Base-by-base conservation (phyloP, 2,113 vertebrate genomes). In the Prionailurus viverrinus region DNA sequence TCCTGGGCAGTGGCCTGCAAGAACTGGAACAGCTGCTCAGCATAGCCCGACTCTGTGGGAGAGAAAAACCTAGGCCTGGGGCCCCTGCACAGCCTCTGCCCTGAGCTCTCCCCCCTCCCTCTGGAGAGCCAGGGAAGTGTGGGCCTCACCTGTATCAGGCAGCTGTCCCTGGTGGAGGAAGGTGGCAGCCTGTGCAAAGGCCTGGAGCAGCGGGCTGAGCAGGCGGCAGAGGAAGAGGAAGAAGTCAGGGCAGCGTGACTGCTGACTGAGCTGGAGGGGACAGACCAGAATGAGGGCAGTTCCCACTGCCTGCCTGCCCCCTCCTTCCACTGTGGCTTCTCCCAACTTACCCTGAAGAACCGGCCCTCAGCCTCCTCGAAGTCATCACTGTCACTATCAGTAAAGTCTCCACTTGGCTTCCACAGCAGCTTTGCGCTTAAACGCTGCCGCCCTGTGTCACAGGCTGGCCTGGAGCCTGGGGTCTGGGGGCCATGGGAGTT, bases 161-260 rank as follows among this genome's bases (percentile, higher is more conserved):
- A 98, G 91, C 89, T n/a, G 97, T 16, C 97, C 97, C 79, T 66
- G 36, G 27, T 48, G 96, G 83, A 99, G 98, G 66, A 98, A 99
- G 0, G 97, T n/a, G 0, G 98, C 98, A 0, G 99, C 98, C 92
- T 98, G 98, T 51, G 97, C 97, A 0, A 99, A 99, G 10, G 99
- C 98, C 96, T 98, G 98, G 98, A 99, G 98, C 91, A 99, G 61
- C 0, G 99, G 99, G 78, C 99, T 98, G 31, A 99, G 99, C 95
- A 99, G 99, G 53, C 98, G 98, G 97, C 99, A 99, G 66, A 99
- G 99, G 98, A 99, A 99, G 95, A 99, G 98, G 45, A 99, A 98
- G 98, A 99, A 98, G 79, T 99, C 98, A 0, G 99, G 99, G 80
- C 99, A 99, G 95, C 96, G 98, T 2, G 91, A 98, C 6, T 99